Base-by-base conservation (phyloP, 2,888 invertebrate species). In the Gastrophysa polygoni region DNA sequence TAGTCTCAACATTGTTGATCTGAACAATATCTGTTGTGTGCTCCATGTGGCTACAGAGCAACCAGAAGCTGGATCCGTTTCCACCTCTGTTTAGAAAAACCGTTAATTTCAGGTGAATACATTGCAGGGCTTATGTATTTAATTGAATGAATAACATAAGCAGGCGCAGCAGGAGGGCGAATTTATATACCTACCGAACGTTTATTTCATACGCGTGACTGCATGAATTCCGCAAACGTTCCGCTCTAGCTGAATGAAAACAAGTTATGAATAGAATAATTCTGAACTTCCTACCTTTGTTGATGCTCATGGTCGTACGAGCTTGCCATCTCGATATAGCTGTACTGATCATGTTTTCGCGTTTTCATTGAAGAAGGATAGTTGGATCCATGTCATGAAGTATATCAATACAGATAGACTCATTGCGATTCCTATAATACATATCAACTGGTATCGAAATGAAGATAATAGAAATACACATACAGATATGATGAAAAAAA, bases 61-160 rank as follows among this genome's bases (percentile, higher is more conserved):
- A 32, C 32, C 11, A 32, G 10, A 11, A 32, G 11, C 6, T 24
- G 24, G 7, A 7, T 7, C 7, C 32, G 8, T 32, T 29, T n/a
- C 29, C 3, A 17, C 14, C 18, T 54, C 0, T 20, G 18, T 7
- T 38, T 20, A 46, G 47, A 61, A 44, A 61, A 61, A 61, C 34
- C 32, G 34, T 50, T 55, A 20, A 57, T 38, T 56, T 46, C 47
- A 51, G 49, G 32, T 56, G 55, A 48, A 46, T 32, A 57, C 60
- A 48, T 61, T 60, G 43, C 55, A 38, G 47, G 51, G 32, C 18
- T 64, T 64, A 58, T 59, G 57, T 56, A 60, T 66, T 66, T 57
- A 66, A 63, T 66, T 66, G 58, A 57, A 63, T 63, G 56, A 66
- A 66, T 66, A 66, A 58, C 57, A 60, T 65, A 62, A 65, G 59